Percentiles rank a stretch among this genome's conserved stretches.
Conservation (phyloP, 2,888 invertebrate genomes). For the Thumatha senex region DNA sequence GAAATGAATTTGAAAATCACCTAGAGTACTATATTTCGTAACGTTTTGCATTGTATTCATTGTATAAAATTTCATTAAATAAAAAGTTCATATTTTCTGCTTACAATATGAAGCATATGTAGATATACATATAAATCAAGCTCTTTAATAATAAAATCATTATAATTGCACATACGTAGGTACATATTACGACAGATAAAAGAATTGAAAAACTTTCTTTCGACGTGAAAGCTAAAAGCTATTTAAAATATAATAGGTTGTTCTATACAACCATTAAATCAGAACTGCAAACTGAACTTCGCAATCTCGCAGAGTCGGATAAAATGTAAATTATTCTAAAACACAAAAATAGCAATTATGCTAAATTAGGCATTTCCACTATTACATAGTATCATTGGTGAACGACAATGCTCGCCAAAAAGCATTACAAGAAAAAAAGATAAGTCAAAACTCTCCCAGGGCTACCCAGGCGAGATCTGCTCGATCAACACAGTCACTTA, state of each 20-base stretch:
- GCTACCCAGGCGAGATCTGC: conserved; percentile 2
- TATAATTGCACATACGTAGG: conserved; percentile 8
- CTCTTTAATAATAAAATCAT: not conserved
- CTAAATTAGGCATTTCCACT: conserved; percentile 7
- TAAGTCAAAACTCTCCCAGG: conserved; percentile 5
- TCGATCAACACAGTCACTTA: conserved; percentile 13
- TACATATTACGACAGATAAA: not conserved
- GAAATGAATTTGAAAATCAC: conserved; percentile 10
- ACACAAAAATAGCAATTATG: not conserved
- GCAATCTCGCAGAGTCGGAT: not conserved
- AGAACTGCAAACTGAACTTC: not conserved
- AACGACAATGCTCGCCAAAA: conserved; percentile 8
- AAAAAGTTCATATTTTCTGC: conserved; percentile 5
- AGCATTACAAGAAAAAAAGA: conserved; percentile 9
- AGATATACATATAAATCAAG: not conserved
- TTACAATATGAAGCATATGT: conserved; percentile 1
- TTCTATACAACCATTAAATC: conserved; percentile 4
- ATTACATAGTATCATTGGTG: conserved; percentile 8
- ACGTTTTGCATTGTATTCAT: conserved; percentile 7
- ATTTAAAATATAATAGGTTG: conserved; percentile 5
- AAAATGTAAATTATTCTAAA: conserved; percentile 7
- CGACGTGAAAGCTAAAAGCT: not conserved
- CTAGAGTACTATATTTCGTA: conserved; percentile 7
- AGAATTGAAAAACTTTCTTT: not conserved
- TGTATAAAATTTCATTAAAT: conserved; percentile 12